Conservation (phyloP, 1,140 invertebrate species). For the Microplitis mediator region DNA sequence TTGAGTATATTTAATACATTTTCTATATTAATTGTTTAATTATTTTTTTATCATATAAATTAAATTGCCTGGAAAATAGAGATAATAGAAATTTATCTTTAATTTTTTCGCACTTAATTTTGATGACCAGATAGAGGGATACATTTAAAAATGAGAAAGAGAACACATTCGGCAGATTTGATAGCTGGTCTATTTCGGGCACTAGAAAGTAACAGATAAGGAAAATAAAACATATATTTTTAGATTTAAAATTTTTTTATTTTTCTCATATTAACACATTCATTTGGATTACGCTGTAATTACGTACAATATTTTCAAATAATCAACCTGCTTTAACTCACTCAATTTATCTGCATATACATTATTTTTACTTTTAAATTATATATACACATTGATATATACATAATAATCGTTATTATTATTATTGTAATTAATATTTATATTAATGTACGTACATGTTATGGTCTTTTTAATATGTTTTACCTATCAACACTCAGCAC, state of each 20-base stretch:
- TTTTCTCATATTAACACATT: constrained; percentile 57
- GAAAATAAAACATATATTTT: background rate
- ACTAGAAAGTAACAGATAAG: background rate
- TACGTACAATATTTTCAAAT: constrained; percentile 38
- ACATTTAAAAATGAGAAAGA: too few species aligned
- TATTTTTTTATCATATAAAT: too few species aligned
- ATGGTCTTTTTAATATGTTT: constrained; percentile 49
- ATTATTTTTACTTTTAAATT: background rate
- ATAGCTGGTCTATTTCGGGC: too few species aligned
- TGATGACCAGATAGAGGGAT: too few species aligned
- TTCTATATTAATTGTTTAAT: too few species aligned
- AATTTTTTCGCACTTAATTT: too few species aligned
- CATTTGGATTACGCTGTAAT: constrained; percentile 53
- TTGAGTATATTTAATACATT: too few species aligned
- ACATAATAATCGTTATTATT: background rate
- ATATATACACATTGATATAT: constrained; percentile 8
- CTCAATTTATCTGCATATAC: constrained; percentile 19
- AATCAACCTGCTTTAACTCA: constrained; percentile 8
- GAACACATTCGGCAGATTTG: too few species aligned
- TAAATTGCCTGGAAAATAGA: too few species aligned
- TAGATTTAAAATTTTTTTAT: background rate
- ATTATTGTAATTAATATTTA: constrained; percentile 49
- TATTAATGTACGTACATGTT: constrained; percentile 55
- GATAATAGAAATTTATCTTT: too few species aligned
- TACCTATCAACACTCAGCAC: background rate